A percentile compares a stretch with the other conserved stretches of the same genome.
phyloP scores from a whole-genome alignment of 1,140 invertebrate genomes.

The Heliconius melpomene region DNA sequence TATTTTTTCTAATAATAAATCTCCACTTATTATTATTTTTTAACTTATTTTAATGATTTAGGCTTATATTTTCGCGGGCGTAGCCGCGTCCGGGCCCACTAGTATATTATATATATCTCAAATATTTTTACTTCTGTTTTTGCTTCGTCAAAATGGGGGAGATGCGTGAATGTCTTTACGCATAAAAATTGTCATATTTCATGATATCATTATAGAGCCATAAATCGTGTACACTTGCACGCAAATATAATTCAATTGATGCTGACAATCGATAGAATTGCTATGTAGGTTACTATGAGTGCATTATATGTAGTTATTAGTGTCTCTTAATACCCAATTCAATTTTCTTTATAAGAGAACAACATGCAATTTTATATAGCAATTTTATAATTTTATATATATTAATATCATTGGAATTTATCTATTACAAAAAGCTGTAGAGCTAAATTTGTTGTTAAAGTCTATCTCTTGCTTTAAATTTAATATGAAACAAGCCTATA shows the following conservation, averaged over 20 bases:
- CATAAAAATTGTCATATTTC: not conserved
- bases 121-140: not conserved
- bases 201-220: not conserved
- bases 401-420: too few species aligned
- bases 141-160: not conserved
- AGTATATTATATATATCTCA: not conserved
- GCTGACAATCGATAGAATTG: constrained; percentile 20
- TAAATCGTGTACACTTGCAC: constrained; percentile 13
- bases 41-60: too few species aligned
- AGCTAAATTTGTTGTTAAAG: not conserved
- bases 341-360: not conserved
- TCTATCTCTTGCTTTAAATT: not conserved
- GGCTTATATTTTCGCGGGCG: too few species aligned
- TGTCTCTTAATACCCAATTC: not conserved
- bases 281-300: constrained; percentile 10
- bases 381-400: too few species aligned
- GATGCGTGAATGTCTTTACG: not conserved
- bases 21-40: too few species aligned
- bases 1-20: too few species aligned
- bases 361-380: not conserved
- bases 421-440: not conserved
- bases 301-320: not conserved
- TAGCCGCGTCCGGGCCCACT: too few species aligned
- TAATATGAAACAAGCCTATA: not conserved
- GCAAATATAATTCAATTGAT: constrained; percentile 27